Evolutionary conservation across 1,140 invertebrate genomes (phyloP).

Genomic region (Lepidotrigona ventralis): DNA sequence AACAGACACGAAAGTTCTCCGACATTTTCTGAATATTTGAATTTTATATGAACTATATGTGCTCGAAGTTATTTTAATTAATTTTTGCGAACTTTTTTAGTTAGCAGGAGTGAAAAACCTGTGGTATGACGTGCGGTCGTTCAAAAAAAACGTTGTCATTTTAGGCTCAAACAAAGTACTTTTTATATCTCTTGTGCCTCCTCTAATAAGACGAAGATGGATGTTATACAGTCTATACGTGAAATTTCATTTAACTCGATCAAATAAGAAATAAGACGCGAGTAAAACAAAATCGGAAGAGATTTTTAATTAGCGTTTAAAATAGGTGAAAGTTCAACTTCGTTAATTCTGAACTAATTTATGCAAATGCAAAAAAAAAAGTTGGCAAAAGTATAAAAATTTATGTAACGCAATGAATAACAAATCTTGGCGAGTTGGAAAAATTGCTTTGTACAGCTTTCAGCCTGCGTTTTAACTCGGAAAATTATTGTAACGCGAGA

Average conservation of each 20-base stretch:
- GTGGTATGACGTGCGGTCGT: neutral
- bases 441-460: neutral
- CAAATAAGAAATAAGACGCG: neutral
- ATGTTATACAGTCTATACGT: neutral
- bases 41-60: neutral
- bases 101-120: too few species aligned
- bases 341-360: neutral
- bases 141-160: neutral
- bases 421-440: neutral
- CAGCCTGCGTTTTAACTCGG: too few species aligned
- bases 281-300: too few species aligned
- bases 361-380: neutral
- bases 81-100: neutral
- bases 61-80: neutral
- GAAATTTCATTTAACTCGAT: neutral
- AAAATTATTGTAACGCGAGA: neutral
- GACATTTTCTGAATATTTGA: neutral
- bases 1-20: neutral
- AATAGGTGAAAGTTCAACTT: neutral
- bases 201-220: neutral
- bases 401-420: neutral
- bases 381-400: neutral
- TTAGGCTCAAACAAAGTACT: neutral
- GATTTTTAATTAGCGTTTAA: too few species aligned
- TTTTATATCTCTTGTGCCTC: slow-evolving; percentile 14